Base-by-base conservation (phyloP, 92 coral and sea anemone genomes). In the Muricea muricata region DNA sequence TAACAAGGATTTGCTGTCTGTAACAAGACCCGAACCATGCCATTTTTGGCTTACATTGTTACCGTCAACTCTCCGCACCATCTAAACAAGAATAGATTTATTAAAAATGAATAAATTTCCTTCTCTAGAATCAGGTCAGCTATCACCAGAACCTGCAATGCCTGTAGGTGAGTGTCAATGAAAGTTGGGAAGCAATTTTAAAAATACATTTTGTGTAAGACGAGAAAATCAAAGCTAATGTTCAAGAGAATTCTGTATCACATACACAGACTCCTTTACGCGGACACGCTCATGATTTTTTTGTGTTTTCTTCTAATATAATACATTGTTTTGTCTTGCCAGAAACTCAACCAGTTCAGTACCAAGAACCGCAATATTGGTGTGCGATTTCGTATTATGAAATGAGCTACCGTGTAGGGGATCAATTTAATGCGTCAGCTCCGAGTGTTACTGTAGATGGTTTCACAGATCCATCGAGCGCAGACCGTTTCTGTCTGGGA, bases 341-440 rank as follows among this genome's bases (percentile, higher is more conserved):
- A 91, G 98, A 95, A 78, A 97, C 98, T 3, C 98, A 95, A 34
- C 98, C 97, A 18, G 96, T 97, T 63, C 91, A 93, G 66, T 97
- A 92, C 91, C 99, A 97, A 78, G 99, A 97, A 78, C 99, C 99
- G 4, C 90, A 89, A 12, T 90, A 97, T 39, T 97, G 99, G 99
- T 93, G 97, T 40, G 91, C 99, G 10, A 90, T 97, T 57, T 91
- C 94, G 50, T 97, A 97, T 72, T 97, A 97, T 66, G 99, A 97
- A 93, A 75, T 97, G n/a, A 97, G 94, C 68, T 93, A 92, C 78
- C 73, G 99, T 74, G 99, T 97, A 83, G 99, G 99, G 11, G 94
- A 94, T 71, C 97, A 89, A 71, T 97, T 93, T 75, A 94, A 97
- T 61, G 93, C 97, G 29, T 89, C 73, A 57, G 88, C 94, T 32